Evolutionary conservation across 2,113 vertebrate species (phyloP).

Genomic region (Psettodes erumei): DNA sequence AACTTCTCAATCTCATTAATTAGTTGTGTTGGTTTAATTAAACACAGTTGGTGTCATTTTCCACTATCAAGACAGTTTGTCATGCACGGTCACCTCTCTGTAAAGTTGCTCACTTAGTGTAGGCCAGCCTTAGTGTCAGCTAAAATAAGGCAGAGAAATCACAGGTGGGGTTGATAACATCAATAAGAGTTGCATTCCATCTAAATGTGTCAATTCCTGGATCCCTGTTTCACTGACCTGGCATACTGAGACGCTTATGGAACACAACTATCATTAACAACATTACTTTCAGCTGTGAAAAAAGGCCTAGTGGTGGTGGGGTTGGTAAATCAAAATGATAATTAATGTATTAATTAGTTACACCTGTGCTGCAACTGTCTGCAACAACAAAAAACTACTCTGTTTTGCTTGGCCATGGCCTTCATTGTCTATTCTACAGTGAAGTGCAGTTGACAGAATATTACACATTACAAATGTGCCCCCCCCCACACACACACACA

Average conservation of each 20-base stretch:
- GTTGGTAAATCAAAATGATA: not conserved
- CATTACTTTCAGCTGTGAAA: slow-evolving; percentile 1
- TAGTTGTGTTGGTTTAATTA: not conserved
- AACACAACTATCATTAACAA: not conserved
- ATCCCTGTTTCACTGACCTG: not conserved
- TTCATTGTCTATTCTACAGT: not conserved
- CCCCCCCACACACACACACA: too few relatives aligned
- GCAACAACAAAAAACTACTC: not conserved
- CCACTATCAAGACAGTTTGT: not conserved
- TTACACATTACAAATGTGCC: not conserved
- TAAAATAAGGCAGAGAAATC: not conserved
- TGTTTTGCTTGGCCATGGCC: not conserved
- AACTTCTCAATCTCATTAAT: not conserved
- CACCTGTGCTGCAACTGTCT: not conserved
- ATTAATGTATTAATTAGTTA: not conserved
- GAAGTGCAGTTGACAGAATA: not conserved
- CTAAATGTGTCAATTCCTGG: not conserved
- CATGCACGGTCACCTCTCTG: not conserved
- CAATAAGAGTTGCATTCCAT: slow-evolving; percentile 8
- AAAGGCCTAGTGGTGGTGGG: not conserved
- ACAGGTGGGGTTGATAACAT: not conserved
- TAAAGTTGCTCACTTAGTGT: not conserved
- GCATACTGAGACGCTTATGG: not conserved
- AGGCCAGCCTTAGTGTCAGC: not conserved
- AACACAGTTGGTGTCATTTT: not conserved